phyloP scores from a whole-genome alignment of 2,888 invertebrate genomes.

The Leptinotarsa juncta region DNA sequence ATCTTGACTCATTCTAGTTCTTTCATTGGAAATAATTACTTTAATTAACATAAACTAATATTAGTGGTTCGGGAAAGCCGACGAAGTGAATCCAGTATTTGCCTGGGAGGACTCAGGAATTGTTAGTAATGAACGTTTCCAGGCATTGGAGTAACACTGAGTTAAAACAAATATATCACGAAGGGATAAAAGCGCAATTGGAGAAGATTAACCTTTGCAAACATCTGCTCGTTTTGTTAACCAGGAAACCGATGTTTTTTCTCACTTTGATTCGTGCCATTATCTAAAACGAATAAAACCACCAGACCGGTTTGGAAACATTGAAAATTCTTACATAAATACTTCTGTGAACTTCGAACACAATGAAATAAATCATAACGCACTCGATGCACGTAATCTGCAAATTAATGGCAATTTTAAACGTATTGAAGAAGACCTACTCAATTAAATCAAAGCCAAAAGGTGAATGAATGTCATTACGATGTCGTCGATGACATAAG shows the following conservation, averaged over 20 bases:
- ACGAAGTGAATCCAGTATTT: not conserved
- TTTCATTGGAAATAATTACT: not conserved
- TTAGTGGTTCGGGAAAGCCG: not conserved
- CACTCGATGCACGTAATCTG: no score
- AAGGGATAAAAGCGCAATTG: not conserved
- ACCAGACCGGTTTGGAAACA: not conserved
- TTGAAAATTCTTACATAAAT: not conserved
- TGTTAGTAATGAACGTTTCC: not conserved
- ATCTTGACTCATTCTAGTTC: not conserved
- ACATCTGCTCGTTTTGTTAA: not conserved
- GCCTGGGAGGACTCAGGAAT: not conserved
- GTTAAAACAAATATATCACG: conserved; percentile 1
- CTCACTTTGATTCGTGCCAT: no score
- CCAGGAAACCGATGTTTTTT: not conserved
- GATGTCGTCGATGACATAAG: no score
- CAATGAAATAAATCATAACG: not conserved
- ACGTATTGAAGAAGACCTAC: no score
- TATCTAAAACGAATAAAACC: not conserved
- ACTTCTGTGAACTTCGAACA: not conserved
- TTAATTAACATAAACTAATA: not conserved
- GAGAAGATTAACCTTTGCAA: not conserved
- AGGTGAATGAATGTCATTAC: no score
- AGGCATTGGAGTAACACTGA: not conserved
- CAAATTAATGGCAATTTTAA: no score
- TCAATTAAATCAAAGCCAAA: no score